Evolutionary conservation across 2,888 invertebrate species (phyloP).

Genomic region (Drosophila niveifrons): DNA sequence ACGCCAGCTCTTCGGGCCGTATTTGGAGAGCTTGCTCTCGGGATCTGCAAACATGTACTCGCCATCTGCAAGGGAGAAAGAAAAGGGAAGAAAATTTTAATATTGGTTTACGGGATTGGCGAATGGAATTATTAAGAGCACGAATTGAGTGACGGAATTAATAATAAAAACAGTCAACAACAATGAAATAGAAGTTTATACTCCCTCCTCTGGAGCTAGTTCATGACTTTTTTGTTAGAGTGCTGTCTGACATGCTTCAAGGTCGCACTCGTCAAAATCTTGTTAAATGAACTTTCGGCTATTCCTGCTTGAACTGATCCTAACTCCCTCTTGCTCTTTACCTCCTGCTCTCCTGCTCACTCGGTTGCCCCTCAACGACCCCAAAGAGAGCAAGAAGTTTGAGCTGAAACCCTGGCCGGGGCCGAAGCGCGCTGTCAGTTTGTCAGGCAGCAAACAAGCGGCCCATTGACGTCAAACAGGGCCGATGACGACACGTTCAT

Average conservation of each 20-base stretch:
- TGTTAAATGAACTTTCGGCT: constrained; percentile 73
- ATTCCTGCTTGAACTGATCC: constrained; percentile 26
- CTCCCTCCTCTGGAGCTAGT: too few species aligned
- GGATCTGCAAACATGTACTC: constrained; percentile 98
- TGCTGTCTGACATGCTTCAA: constrained; percentile 9
- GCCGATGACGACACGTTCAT: constrained; percentile 72
- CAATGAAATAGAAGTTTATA: neutral
- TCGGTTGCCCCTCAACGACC: constrained; percentile 12
- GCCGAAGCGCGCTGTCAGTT: constrained; percentile 61
- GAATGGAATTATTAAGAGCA: too few species aligned
- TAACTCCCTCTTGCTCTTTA: neutral
- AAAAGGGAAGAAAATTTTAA: neutral
- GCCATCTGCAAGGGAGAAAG: constrained; percentile 90
- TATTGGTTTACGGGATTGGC: too few species aligned
- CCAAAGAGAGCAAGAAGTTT: neutral
- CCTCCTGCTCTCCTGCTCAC: neutral
- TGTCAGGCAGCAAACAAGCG: constrained; percentile 74
- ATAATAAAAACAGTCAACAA: too few species aligned
- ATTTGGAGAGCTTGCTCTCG: constrained; percentile 97
- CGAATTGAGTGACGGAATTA: too few species aligned
- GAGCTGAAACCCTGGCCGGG: constrained; percentile 3
- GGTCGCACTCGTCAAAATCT: constrained; percentile 64
- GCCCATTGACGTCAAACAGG: constrained; percentile 63
- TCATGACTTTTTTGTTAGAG: neutral
- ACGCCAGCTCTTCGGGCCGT: constrained; percentile 98